A percentile compares a stretch with the other conserved stretches of the same genome.
These are phyloP conservation scores for Elysia crispata DNA, from an alignment of 2,888 invertebrate genomes.

Conservation along the genomic window DNA sequence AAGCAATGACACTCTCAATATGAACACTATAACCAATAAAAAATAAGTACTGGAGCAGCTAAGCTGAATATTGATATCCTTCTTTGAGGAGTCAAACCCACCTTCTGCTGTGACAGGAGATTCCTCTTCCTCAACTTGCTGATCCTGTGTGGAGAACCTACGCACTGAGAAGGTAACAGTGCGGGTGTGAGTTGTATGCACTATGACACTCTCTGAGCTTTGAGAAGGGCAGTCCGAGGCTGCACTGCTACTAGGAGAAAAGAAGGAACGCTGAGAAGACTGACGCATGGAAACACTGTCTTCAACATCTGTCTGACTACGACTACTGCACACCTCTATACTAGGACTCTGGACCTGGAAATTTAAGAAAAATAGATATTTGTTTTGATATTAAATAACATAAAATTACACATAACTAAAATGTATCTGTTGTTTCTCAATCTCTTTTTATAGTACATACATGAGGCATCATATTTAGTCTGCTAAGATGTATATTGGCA, in stretches of 20 bases:
- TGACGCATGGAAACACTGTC: constrained; percentile 50
- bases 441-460: too few relatives aligned
- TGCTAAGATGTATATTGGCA: too few relatives aligned
- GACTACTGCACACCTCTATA: constrained; percentile 50
- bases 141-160: constrained; percentile 67
- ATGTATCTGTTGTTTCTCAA: too few relatives aligned
- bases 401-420: too few relatives aligned
- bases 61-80: neutral
- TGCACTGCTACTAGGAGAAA: constrained; percentile 68
- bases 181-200: constrained; percentile 74
- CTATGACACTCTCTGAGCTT: constrained; percentile 72
- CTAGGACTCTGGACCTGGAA: constrained; percentile 51
- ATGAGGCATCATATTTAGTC: too few relatives aligned
- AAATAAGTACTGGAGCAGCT: too few relatives aligned
- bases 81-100: constrained; percentile 47
- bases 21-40: too few relatives aligned
- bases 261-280: constrained; percentile 67
- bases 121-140: constrained; percentile 64
- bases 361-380: too few relatives aligned
- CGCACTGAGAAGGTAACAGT: constrained; percentile 76
- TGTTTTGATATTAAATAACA: too few relatives aligned
- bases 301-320: constrained; percentile 50
- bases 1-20: too few relatives aligned
- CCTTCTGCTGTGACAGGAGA: constrained; percentile 70
- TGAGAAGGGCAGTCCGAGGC: constrained; percentile 63